phyloP scores from a whole-genome alignment of 2,113 vertebrate species.

The Eudorcas thomsonii region DNA sequence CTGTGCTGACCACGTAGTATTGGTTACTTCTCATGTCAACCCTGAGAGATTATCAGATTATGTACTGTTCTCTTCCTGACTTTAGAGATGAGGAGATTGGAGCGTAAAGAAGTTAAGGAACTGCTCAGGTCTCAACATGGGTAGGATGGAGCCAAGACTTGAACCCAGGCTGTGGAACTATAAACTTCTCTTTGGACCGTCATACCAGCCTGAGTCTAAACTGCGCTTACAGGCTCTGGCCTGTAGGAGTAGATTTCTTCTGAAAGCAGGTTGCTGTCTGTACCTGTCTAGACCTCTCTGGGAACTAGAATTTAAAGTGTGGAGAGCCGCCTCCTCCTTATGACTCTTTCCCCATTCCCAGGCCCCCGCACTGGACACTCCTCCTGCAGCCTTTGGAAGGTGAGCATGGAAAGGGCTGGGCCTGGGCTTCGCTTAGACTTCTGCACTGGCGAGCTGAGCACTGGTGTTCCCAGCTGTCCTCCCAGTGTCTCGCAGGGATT shows the following conservation, averaged over 20 bases:
- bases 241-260: not conserved
- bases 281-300: not conserved
- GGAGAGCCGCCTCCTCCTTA: not conserved
- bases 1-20: not conserved
- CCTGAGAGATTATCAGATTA: not conserved
- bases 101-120: not conserved
- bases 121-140: not conserved
- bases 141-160: not conserved
- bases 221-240: not conserved
- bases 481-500: not conserved
- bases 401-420: not conserved
- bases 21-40: not conserved
- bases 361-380: not conserved
- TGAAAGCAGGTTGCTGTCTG: not conserved
- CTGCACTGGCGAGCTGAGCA: not conserved
- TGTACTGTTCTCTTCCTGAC: not conserved
- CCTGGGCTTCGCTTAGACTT: slow-evolving; percentile 19
- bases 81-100: not conserved
- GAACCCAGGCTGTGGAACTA: not conserved
- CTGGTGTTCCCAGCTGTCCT: not conserved
- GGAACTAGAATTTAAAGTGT: slow-evolving; percentile 2
- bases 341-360: not conserved
- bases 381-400: not conserved
- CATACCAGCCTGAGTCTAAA: not conserved
- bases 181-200: not conserved